Conservation (phyloP, 2,888 invertebrate genomes). For the Maniola hyperantus region DNA sequence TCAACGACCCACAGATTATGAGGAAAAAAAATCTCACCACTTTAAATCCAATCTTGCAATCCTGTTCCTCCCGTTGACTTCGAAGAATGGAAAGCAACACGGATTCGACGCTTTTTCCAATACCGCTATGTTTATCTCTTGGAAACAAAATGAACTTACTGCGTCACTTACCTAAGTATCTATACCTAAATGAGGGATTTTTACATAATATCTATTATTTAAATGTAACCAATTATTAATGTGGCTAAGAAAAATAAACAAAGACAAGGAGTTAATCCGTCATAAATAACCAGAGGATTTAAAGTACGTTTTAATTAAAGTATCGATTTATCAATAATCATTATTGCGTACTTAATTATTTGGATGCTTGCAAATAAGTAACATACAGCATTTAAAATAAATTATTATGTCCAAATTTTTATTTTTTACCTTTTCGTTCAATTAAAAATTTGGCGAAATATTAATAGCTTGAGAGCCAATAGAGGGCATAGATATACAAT, state of each 20-base stretch:
- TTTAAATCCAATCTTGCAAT: slow-evolving; percentile 60
- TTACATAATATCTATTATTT: slow-evolving; percentile 21
- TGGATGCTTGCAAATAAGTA: neutral
- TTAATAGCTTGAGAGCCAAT: neutral
- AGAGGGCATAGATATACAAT: no score
- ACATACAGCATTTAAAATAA: neutral
- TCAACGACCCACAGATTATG: slow-evolving; percentile 55
- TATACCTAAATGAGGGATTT: slow-evolving; percentile 37
- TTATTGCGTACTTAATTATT: neutral
- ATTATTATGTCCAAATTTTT: neutral
- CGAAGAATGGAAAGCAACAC: slow-evolving; percentile 58
- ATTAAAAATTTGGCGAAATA: neutral
- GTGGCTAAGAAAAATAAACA: slow-evolving; percentile 22
- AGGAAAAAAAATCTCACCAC: slow-evolving; percentile 54
- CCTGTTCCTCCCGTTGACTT: slow-evolving; percentile 59
- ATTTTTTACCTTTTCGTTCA: neutral
- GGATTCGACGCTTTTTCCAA: slow-evolving; percentile 53
- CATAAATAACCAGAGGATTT: slow-evolving; percentile 2
- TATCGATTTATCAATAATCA: slow-evolving; percentile 2
- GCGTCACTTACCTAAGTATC: slow-evolving; percentile 44
- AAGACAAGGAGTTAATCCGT: neutral
- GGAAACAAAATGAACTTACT: slow-evolving; percentile 57
- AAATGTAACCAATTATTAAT: slow-evolving; percentile 23
- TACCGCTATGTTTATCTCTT: slow-evolving; percentile 64
- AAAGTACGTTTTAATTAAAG: slow-evolving; percentile 14